Percentiles rank a stretch among this genome's conserved stretches.
Evolutionary conservation across 1,140 invertebrate genomes (phyloP).

Genomic region (Achatina immaculata): DNA sequence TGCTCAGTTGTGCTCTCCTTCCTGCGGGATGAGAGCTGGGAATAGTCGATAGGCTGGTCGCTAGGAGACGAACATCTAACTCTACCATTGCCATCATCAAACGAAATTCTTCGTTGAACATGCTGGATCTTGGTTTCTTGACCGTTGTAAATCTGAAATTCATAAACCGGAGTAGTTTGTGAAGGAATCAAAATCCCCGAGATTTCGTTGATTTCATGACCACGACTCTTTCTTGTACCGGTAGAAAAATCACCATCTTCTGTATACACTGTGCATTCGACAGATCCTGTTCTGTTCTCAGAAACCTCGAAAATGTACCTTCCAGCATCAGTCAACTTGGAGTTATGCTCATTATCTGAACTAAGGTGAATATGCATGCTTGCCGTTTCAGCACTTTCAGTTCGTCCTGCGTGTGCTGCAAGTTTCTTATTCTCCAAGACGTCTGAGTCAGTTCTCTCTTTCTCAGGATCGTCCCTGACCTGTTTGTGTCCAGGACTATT

Average conservation of each 20-base stretch:
- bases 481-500: slow-evolving; percentile 33
- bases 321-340: background rate
- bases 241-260: background rate
- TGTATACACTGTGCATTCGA: background rate
- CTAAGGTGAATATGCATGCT: background rate
- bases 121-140: background rate
- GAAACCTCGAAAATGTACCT: background rate
- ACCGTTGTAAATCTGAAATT: background rate
- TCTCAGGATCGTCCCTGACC: background rate
- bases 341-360: too few relatives aligned
- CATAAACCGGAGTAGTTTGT: background rate
- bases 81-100: background rate
- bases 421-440: background rate
- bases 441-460: background rate
- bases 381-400: background rate
- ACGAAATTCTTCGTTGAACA: slow-evolving; percentile 1
- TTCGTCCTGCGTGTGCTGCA: background rate
- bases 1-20: background rate
- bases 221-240: background rate
- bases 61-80: too few relatives aligned
- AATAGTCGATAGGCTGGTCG: slow-evolving; percentile 20
- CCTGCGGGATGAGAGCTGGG: slow-evolving; percentile 5
- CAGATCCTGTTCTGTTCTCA: background rate
- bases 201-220: background rate
- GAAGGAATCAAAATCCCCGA: too few relatives aligned